A percentile compares a stretch with the other conserved stretches of the same genome.
Evolutionary conservation across 2,888 invertebrate species (phyloP).

Genomic region (Eupsilia transversa): DNA sequence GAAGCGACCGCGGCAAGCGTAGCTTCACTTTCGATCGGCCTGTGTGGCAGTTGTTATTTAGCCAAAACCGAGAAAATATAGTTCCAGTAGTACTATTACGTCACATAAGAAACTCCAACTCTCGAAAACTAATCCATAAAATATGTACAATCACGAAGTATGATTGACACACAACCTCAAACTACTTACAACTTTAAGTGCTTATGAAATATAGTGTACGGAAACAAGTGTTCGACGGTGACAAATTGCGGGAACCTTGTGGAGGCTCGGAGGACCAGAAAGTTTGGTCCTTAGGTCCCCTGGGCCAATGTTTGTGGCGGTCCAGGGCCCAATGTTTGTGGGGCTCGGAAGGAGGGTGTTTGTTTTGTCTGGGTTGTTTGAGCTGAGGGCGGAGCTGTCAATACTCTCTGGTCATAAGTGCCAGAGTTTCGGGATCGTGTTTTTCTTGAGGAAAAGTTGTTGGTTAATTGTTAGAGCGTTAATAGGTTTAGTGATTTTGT

Average conservation of each 20-base stretch:
- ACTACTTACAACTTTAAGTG: constrained; percentile 46
- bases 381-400: constrained; percentile 35
- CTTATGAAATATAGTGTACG: constrained; percentile 56
- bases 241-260: constrained; percentile 58
- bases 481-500: constrained; percentile 13
- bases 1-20: no score
- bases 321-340: constrained; percentile 43
- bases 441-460: constrained; percentile 40
- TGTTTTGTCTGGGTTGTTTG: constrained; percentile 37
- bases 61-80: not conserved
- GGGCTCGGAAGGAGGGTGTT: constrained; percentile 34
- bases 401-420: constrained; percentile 40
- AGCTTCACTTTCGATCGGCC: no score
- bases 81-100: not conserved
- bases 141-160: constrained; percentile 35
- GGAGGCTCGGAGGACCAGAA: constrained; percentile 43
- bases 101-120: not conserved
- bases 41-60: no score
- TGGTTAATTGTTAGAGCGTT: constrained; percentile 25
- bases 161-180: constrained; percentile 37
- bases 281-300: constrained; percentile 44
- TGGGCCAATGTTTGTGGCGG: constrained; percentile 41
- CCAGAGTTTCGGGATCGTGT: constrained; percentile 21
- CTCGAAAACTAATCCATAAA: constrained; percentile 18
- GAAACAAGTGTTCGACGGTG: constrained; percentile 46